Base-by-base conservation (phyloP, 2,113 vertebrate species). In the Channa argus region DNA sequence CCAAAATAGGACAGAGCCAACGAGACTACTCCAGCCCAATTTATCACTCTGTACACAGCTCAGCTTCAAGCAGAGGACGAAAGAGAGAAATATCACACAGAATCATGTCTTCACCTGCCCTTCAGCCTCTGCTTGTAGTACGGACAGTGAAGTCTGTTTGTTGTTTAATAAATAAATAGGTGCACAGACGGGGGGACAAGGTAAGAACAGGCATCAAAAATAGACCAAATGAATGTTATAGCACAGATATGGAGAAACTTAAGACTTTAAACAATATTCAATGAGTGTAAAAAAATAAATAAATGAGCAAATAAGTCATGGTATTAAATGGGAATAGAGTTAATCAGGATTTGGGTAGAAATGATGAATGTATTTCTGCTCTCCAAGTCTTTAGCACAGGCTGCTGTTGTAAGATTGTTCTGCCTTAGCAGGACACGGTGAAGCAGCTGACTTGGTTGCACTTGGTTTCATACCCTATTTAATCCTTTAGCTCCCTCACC, bases 111-210 rank as follows among this genome's bases (percentile, higher is more conserved):
- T 78, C 77, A 85, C 74, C 79, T 55, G 9, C 60, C 70, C 47
- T 73, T 3, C 94, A 0, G 95, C 95, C 95, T 96, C 95, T 34
- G 11, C 84, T 47, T 69, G 58, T 5, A 70, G 58, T 56, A 50
- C 55, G 84, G 15, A 82, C 44, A 34, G 62, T 79, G 46, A 74
- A 73, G 70, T 62, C 38, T 41, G 39, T 41, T 41, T 41, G 39
- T 41, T 41, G 39, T 41, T 41, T 41, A 41, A 41, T 5, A 41
- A 41, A 41, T 5, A 41, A 41, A 41, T 5, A 41, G 4, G 2
- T 41, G 5, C 45, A 68, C 14, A 62, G 66, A 66, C 33, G 47
- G 3, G 79, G 59, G 53, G 49, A 24, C 24, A 58, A 24, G n/a
- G 36, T 46, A 38, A 61, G 14, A 79, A 55, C 24, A 24, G 53